Evolutionary conservation across 2,888 invertebrate species (phyloP).

Genomic region (Tenthredo notha): DNA sequence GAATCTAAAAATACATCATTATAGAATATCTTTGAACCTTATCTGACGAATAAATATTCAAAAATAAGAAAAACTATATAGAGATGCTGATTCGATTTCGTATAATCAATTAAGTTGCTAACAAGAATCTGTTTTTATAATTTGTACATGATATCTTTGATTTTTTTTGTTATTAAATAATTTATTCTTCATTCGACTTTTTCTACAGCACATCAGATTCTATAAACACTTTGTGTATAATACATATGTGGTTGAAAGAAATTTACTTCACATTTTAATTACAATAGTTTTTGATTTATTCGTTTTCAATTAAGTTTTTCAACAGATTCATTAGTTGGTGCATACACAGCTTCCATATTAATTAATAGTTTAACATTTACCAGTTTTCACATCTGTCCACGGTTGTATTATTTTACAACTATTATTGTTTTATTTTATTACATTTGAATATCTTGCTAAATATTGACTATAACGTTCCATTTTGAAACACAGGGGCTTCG

Average conservation of each 20-base stretch:
- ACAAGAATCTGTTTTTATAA: neutral
- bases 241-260: conserved; percentile 32
- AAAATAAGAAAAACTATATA: neutral
- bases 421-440: conserved; percentile 55
- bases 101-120: neutral
- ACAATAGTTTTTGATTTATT: conserved; percentile 39
- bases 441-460: conserved; percentile 48
- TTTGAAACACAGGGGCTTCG: conserved; percentile 45
- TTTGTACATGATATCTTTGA: conserved; percentile 36
- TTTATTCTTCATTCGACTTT: conserved; percentile 17
- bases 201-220: neutral
- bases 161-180: conserved; percentile 1
- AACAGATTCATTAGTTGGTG: conserved; percentile 66
- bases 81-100: neutral
- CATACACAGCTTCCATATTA: conserved; percentile 66
- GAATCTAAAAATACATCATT: conserved; percentile 47
- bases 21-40: neutral
- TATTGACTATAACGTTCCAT: conserved; percentile 52
- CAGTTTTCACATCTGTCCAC: conserved; percentile 58
- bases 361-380: conserved; percentile 68
- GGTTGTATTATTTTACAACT: conserved; percentile 47
- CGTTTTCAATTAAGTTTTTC: neutral
- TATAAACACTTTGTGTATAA: neutral
- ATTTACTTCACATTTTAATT: conserved; percentile 35
- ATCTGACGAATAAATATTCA: neutral